phyloP scores from a whole-genome alignment of 1,140 invertebrate genomes.

The Bathynomus jamesi region DNA sequence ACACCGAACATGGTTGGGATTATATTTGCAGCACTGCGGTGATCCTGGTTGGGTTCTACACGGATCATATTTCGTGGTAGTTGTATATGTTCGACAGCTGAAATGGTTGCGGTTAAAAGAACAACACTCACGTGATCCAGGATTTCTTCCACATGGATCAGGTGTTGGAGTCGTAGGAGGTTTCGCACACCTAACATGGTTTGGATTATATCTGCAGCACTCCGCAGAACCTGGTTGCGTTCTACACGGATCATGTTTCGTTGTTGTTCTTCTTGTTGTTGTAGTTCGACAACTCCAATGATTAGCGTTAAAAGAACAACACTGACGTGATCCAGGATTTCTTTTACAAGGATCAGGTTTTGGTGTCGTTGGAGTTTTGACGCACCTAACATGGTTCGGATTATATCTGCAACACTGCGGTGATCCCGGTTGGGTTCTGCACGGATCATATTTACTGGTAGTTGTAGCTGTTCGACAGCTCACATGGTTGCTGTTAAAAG shows the following conservation, averaged over 20 bases:
- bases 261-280: too few relatives aligned
- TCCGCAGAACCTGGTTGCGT: too few relatives aligned
- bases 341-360: slow-evolving; percentile 13
- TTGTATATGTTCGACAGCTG: slow-evolving; percentile 6
- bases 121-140: slow-evolving; percentile 14
- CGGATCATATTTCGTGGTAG: slow-evolving; percentile 19
- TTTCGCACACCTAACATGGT: too few relatives aligned
- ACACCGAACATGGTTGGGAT: too few relatives aligned
- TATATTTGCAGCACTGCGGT: slow-evolving; percentile 17
- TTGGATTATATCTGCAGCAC: too few relatives aligned
- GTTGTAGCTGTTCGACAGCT: slow-evolving; percentile 11
- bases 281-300: too few relatives aligned
- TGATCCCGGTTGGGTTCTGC: slow-evolving; percentile 8
- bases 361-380: background rate
- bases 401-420: background rate
- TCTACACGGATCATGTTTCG: too few relatives aligned
- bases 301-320: too few relatives aligned
- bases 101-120: slow-evolving; percentile 4
- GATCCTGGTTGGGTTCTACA: slow-evolving; percentile 18
- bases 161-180: too few relatives aligned
- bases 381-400: background rate
- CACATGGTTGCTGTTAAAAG: background rate
- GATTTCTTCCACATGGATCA: slow-evolving; percentile 17
- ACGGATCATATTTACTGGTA: slow-evolving; percentile 1
- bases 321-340: too few relatives aligned